phyloP scores from a whole-genome alignment of 92 coral and sea anemone genomes.

The Phenganax marumi region DNA sequence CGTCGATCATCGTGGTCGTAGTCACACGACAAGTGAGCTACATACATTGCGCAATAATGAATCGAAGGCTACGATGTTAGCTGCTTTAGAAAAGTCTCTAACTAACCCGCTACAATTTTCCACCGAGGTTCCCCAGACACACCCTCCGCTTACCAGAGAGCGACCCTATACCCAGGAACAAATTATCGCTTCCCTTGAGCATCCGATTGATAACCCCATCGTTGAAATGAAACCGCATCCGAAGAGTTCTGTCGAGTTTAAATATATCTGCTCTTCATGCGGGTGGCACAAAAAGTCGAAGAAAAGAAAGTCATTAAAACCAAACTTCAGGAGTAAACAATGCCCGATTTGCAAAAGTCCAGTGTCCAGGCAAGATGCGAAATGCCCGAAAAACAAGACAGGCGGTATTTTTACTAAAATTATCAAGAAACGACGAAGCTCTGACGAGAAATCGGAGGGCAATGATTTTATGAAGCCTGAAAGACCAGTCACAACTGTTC shows the following conservation, averaged over 20 bases:
- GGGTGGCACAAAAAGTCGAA: constrained; percentile 2
- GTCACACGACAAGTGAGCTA: constrained; percentile 1
- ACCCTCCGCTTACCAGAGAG: not conserved
- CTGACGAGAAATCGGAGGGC: not conserved
- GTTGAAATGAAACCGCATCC: not conserved
- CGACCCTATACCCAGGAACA: not conserved
- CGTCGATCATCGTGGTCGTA: not conserved
- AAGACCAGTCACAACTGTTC: not conserved
- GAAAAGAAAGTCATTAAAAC: not conserved
- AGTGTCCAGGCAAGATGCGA: constrained; percentile 5
- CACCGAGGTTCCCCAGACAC: not conserved
- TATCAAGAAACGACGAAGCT: not conserved
- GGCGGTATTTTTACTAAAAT: not conserved
- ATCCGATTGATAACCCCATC: not conserved
- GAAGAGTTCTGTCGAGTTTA: not conserved
- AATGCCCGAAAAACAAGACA: not conserved
- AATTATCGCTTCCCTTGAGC: not conserved
- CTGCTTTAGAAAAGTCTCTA: not conserved
- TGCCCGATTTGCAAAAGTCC: not conserved
- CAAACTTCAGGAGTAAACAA: not conserved
- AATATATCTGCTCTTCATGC: not conserved
- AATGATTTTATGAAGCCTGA: constrained; percentile 1
- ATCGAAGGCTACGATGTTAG: not conserved
- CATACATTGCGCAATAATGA: not conserved
- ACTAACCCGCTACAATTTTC: not conserved